Conservation (phyloP, 2,113 vertebrate genomes). For the Rattus norvegicus region GRCr8 NC_086036.1:70033001-70033500, state of each 20-base stretch:
- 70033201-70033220: background rate
- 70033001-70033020: background rate
- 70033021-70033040: background rate
- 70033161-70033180: background rate
- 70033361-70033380: background rate
- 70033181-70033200: background rate
- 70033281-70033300: background rate
- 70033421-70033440: background rate
- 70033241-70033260: background rate
- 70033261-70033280: background rate
- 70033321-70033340: background rate
- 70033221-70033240: background rate
- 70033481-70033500: background rate
- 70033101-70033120: background rate
- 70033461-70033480: background rate
- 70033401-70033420: background rate
- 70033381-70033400: background rate
- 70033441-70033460: background rate
- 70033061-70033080: too few species aligned
- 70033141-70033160: background rate
- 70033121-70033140: background rate
- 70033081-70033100: background rate
- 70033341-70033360: background rate
- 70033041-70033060: background rate
- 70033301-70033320: background rate